Evolutionary conservation across 2,888 invertebrate genomes (phyloP).

Genomic region (Pycnomerus fuliginosus): DNA sequence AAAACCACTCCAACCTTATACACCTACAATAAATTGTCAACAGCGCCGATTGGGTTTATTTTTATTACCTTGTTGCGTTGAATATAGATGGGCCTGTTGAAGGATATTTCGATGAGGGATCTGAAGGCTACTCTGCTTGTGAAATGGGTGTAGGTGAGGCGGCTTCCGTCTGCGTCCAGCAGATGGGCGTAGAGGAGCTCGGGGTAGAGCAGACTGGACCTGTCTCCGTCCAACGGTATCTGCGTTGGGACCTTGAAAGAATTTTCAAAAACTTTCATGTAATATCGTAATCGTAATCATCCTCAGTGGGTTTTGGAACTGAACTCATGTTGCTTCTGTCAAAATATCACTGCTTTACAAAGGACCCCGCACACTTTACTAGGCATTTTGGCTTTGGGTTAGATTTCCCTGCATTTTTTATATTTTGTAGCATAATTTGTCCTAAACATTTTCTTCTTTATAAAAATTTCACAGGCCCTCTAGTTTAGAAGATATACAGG

Average conservation of each 20-base stretch:
- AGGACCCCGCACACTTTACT: no score
- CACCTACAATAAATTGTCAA: no score
- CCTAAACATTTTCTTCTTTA: no score
- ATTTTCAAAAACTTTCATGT: no score
- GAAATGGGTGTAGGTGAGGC: conserved; percentile 80
- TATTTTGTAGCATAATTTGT: no score
- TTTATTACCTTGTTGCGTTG: conserved; percentile 65
- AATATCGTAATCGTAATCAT: no score
- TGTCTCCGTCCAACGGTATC: conserved; percentile 58
- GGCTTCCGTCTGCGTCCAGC: conserved; percentile 74
- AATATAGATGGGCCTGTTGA: conserved; percentile 77
- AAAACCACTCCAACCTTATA: conserved; percentile 82
- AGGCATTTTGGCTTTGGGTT: no score
- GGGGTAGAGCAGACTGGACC: conserved; percentile 58
- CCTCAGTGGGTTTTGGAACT: no score
- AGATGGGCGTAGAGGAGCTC: conserved; percentile 81
- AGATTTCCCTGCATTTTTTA: no score
- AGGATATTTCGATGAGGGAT: conserved; percentile 74
- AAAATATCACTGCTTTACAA: conserved; percentile 4
- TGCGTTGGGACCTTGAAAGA: conserved; percentile 69
- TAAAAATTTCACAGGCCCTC: no score
- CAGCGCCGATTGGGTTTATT: background rate
- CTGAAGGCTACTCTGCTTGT: conserved; percentile 74
- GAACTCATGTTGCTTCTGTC: no score
- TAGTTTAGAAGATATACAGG: no score